Conservation (phyloP, 2,113 vertebrate species). For the Phainopepla nitens region DNA sequence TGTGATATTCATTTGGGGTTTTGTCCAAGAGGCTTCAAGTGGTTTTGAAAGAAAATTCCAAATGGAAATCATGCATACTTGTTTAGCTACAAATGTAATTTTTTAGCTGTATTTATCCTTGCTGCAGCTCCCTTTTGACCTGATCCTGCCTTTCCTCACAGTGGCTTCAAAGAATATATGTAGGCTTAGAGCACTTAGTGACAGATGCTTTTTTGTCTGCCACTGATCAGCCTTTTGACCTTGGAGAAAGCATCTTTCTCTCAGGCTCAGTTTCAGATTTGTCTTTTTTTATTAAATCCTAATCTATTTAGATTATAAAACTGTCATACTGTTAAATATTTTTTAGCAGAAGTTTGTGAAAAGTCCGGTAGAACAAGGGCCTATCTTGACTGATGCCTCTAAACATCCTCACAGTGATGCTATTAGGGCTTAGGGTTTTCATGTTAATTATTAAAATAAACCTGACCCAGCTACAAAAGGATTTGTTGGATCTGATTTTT, state of each 20-base stretch:
- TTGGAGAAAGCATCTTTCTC: background rate
- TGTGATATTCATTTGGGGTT: rapidly evolving
- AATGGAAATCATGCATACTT: background rate
- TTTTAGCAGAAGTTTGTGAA: background rate
- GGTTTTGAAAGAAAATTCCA: background rate
- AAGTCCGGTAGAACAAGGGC: background rate
- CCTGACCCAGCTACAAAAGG: background rate
- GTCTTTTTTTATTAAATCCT: background rate
- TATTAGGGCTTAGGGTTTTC: background rate
- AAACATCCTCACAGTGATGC: background rate
- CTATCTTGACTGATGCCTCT: background rate
- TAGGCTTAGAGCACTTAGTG: background rate
- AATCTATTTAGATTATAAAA: background rate
- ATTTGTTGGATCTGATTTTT: background rate
- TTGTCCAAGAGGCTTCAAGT: background rate
- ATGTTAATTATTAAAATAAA: background rate
- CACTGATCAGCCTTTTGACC: background rate
- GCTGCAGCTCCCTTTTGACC: background rate
- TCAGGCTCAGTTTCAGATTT: background rate
- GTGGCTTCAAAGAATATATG: background rate
- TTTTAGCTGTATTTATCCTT: background rate
- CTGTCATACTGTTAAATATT: background rate
- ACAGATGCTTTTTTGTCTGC: background rate
- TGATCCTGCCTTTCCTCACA: background rate
- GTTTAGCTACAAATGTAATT: background rate